A percentile compares a stretch with the other conserved stretches of the same genome.
These are phyloP conservation scores for Metacarcinus magister DNA, from an alignment of 2,888 invertebrate species.

Conservation along the genomic window DNA sequence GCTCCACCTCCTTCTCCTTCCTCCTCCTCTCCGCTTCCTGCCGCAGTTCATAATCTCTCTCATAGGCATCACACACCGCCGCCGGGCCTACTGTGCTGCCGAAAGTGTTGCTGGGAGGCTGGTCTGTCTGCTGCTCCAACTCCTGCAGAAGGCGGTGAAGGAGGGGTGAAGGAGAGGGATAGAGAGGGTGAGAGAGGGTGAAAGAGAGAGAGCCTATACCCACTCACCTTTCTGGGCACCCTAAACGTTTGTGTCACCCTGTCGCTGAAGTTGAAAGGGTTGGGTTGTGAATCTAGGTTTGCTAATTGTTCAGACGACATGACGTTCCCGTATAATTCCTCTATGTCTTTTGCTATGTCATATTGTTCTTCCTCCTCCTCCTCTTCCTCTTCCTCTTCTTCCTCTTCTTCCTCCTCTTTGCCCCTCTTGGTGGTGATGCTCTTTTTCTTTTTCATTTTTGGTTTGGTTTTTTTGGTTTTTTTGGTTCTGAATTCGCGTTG, in stretches of 20 bases:
- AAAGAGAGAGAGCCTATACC: not conserved
- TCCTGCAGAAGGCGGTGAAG: slow-evolving; percentile 54
- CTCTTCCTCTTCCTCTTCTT: not conserved
- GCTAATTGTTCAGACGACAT: slow-evolving; percentile 78
- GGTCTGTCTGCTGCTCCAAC: slow-evolving; percentile 70
- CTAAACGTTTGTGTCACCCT: slow-evolving; percentile 74
- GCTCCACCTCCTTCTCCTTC: slow-evolving; percentile 62
- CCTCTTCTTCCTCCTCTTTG: not conserved
- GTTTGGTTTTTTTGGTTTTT: not conserved
- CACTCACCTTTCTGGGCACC: slow-evolving; percentile 65
- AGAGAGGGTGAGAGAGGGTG: not conserved
- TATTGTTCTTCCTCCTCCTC: not conserved
- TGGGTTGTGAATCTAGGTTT: slow-evolving; percentile 80
- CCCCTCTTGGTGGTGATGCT: not conserved
- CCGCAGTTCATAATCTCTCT: slow-evolving; percentile 57
- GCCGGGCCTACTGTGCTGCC: slow-evolving; percentile 62
- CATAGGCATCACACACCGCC: slow-evolving; percentile 72
- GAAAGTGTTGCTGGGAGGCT: slow-evolving; percentile 78
- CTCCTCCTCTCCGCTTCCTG: slow-evolving; percentile 43
- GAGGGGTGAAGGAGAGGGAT: not conserved
- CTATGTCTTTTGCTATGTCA: slow-evolving; percentile 61
- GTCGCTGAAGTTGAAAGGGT: slow-evolving; percentile 82
- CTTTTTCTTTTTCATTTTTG: not conserved
- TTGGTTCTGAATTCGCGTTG: not conserved
- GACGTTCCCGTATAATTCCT: slow-evolving; percentile 72